phyloP scores from a whole-genome alignment of 2,113 vertebrate species.

The Gila orcuttii region DNA sequence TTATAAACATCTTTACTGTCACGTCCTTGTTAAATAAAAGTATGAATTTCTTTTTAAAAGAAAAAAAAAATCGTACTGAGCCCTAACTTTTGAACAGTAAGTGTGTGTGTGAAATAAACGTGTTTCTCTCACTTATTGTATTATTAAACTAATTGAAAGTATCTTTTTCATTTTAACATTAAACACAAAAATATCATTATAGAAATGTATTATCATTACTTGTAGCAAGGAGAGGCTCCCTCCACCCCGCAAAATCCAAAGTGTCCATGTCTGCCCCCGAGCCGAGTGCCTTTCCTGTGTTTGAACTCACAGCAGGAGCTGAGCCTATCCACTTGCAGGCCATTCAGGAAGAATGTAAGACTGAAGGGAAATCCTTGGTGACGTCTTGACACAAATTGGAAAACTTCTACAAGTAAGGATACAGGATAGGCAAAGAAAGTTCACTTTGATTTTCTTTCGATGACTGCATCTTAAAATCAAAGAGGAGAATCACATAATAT shows the following conservation, averaged over 20 bases:
- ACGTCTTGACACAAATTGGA: constrained; percentile 87
- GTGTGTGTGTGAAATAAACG: too few relatives aligned
- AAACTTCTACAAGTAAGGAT: constrained; percentile 78
- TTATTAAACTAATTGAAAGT: too few relatives aligned
- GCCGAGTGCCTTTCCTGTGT: constrained; percentile 78
- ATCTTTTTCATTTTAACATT: too few relatives aligned
- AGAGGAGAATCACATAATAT: background rate
- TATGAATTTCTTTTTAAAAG: background rate
- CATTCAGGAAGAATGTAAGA: constrained; percentile 91
- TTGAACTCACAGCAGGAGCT: constrained; percentile 98
- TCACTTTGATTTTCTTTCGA: background rate
- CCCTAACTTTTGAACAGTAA: background rate
- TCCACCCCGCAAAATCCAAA: constrained; percentile 84
- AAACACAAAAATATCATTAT: too few relatives aligned
- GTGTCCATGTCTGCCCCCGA: constrained; percentile 82
- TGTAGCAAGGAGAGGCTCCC: constrained; percentile 91
- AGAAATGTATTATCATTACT: constrained; percentile 67
- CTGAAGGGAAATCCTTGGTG: constrained; percentile 95
- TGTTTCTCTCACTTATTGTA: too few relatives aligned
- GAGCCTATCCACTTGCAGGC: constrained; percentile 87
- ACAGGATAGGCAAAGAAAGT: constrained; percentile 18
- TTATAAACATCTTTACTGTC: background rate
- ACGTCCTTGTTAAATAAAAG: background rate
- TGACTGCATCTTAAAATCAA: background rate
- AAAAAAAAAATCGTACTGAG: background rate